Conservation (phyloP, 2,113 vertebrate genomes). For the Pelobates fuscus region DNA sequence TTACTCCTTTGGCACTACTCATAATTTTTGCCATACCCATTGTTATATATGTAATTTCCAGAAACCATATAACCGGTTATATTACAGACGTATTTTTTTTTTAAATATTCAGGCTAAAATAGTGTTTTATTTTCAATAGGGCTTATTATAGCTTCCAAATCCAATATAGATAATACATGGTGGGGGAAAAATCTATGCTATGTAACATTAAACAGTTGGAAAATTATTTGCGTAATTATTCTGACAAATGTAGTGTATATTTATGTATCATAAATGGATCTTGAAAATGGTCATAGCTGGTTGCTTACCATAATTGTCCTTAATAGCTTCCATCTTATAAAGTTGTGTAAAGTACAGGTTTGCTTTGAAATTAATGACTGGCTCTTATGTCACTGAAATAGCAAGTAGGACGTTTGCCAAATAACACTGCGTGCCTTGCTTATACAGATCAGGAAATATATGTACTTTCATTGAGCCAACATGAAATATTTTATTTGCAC, state of each 20-base stretch:
- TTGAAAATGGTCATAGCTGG: slow-evolving; percentile 15
- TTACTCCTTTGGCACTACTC: too few species aligned
- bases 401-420: not conserved
- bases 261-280: slow-evolving; percentile 22
- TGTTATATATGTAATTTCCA: too few species aligned
- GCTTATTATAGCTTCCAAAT: not conserved
- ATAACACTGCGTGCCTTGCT: not conserved
- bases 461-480: not conserved
- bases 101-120: too few species aligned
- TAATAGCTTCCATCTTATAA: slow-evolving; percentile 28
- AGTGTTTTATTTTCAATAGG: too few species aligned
- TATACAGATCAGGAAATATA: not conserved
- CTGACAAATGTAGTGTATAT: slow-evolving; percentile 10
- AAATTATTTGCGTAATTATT: slow-evolving; percentile 10
- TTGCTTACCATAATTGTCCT: slow-evolving; percentile 6
- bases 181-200: not conserved
- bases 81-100: too few species aligned
- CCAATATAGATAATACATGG: not conserved
- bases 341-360: not conserved
- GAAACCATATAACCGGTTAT: too few species aligned
- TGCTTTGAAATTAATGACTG: slow-evolving; percentile 6
- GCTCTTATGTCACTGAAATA: not conserved
- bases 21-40: too few species aligned
- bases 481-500: too few species aligned
- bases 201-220: slow-evolving; percentile 1